phyloP scores from a whole-genome alignment of 2,797 vertebrate species.

The Fistularia tabacaria region DNA sequence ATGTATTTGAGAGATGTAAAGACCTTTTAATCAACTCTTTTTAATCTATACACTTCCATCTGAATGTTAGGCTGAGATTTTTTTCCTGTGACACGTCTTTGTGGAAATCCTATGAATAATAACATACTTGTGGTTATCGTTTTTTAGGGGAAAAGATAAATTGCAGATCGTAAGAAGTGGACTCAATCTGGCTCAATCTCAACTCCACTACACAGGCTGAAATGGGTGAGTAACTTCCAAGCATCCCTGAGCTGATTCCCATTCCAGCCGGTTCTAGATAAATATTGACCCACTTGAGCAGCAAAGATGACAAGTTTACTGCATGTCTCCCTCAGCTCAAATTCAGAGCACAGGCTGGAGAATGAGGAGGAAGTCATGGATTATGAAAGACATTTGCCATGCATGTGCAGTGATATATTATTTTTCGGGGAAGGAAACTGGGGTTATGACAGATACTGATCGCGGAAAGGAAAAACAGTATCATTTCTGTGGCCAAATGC shows the following conservation, averaged over 20 bases:
- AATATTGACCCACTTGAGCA: conserved; percentile 56
- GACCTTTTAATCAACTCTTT: too few relatives aligned
- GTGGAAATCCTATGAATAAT: too few relatives aligned
- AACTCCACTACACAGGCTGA: conserved; percentile 12
- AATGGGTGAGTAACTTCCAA: conserved; percentile 16
- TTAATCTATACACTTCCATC: too few relatives aligned
- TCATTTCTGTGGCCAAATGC: conserved; percentile 5
- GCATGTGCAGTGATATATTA: conserved; percentile 7
- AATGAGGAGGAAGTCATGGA: conserved; percentile 28
- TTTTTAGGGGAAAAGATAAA: too few relatives aligned
- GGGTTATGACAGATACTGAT: conserved; percentile 21
- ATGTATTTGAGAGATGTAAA: too few relatives aligned
- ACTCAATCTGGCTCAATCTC: background rate
- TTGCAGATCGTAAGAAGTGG: background rate
- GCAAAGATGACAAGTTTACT: conserved; percentile 50
- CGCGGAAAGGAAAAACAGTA: conserved; percentile 3
- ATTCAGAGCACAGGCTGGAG: conserved; percentile 13
- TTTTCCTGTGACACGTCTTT: too few relatives aligned
- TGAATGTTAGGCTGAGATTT: too few relatives aligned
- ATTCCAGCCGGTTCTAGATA: conserved; percentile 33
- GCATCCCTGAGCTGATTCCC: conserved; percentile 14
- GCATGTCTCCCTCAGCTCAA: conserved; percentile 11
- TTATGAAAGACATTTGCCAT: conserved; percentile 30
- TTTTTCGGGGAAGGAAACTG: conserved; percentile 12
- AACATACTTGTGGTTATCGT: too few relatives aligned